These are phyloP conservation scores for Macrotis lagotis DNA, from an alignment of 2,113 vertebrate genomes.

Conservation along the genomic window DNA sequence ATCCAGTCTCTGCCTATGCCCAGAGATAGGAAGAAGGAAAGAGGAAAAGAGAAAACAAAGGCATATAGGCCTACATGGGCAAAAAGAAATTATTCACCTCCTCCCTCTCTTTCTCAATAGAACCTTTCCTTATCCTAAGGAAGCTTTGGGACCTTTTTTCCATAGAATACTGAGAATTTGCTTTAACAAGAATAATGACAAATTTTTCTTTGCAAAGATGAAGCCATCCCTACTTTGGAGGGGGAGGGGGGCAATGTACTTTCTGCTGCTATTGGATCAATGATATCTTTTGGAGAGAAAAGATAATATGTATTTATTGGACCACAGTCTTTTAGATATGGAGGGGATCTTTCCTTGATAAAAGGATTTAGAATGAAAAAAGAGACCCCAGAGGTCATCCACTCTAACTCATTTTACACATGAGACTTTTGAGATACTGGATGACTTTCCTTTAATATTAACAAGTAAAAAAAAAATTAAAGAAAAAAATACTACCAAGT, in stretches of 20 bases:
- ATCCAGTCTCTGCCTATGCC: not conserved
- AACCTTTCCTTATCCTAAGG: not conserved
- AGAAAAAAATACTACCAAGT: not conserved
- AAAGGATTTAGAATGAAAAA: not conserved
- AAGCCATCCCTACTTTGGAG: not conserved
- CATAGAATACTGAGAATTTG: not conserved
- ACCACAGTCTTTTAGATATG: not conserved
- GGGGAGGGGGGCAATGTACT: not conserved
- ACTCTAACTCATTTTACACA: not conserved
- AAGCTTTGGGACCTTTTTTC: not conserved
- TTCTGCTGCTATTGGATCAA: not conserved
- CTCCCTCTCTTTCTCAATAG: not conserved
- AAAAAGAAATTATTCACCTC: not conserved
- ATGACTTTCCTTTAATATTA: not conserved
- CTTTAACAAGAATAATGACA: not conserved
- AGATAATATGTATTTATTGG: not conserved
- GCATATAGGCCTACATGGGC: not conserved
- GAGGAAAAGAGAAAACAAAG: not conserved
- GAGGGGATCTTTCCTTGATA: not conserved
- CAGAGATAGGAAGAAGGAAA: not conserved
- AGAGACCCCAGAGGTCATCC: not conserved
- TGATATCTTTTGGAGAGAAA: not conserved
- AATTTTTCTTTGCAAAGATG: not conserved
- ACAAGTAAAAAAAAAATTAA: no score
- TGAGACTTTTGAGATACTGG: not conserved